Evolutionary conservation across 2,797 vertebrate species (phyloP), one percentile per base, ranked within the genome.

Genomic region (Poecilia wingei): DNA sequence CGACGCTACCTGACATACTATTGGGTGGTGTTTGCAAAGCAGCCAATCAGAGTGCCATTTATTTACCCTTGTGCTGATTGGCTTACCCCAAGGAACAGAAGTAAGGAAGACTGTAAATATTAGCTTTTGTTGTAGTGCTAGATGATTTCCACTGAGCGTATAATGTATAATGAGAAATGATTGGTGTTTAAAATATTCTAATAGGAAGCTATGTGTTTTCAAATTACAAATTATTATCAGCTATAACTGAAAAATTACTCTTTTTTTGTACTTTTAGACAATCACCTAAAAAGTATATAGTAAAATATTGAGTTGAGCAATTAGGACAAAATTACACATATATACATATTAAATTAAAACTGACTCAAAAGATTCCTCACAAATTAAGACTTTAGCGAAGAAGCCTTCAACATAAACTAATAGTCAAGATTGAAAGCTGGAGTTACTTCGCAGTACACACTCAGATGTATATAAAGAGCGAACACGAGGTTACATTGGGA

Each of bases 401-500:
- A 69, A 22, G 0, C 31, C 59, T 72, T 55, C 0, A 53, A 45
- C 68, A 69, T 28, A 70, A 57, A 79, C 45, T 12, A 47, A 1
- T 0, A 31, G 49, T 75, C 70, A 77, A 41, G 49, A 77, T 61
- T 47, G 41, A 16, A 51, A 16, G 53, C 61, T 46, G 2, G 45
- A 78, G 61, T 33, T 3, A 72, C 75, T 86, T 75, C 18, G 55
- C 31, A 82, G 70, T 69, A 18, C 39, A 74, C 47, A 74, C 85
- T 82, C 88, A 72, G 55, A 46, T 87, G 61, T 59, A 81, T 76
- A 77, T 75, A 75, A 76, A 81, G n/a, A 75, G 16, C 6, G 43
- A 87, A 79, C 74, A 31, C 55, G 80, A 43, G 77, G 88, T 93
- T 90, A 83, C 45, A 69, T 47, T 51, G 64, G 91, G 82, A 93